Base-by-base conservation (phyloP, 2,113 vertebrate species). In the Butorides virescens region DNA sequence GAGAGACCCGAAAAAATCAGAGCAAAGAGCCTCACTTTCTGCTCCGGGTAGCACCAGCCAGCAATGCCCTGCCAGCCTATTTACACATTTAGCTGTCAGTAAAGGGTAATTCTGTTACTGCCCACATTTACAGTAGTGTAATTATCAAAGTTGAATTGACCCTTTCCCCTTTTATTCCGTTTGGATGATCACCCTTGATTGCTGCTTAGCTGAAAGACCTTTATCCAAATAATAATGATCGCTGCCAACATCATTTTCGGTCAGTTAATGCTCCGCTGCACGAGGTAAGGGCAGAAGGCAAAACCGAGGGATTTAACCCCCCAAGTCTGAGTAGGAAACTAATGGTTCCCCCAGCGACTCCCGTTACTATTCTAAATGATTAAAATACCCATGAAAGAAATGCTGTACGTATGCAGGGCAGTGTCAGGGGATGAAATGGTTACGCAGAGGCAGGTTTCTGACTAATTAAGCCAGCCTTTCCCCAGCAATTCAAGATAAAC, bases 201-300 rank as follows among this genome's bases (percentile, higher is more conserved):
- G 79, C 78, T 88, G 92, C 70, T 81, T 15, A 55, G 65, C 74
- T 36, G 37, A 26, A 52, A 77, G 70, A n/a, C 66, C 74, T 93
- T 88, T 19, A 29, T 65, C 85, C 62, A 11, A 82, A 61, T 4
- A 42, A 37, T 22, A n/a, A 67, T 2, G 42, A 82, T 44, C 2
- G 0, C 67, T 72, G 70, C 66, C 91, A 50, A 7, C 36, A 55
- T 37, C 29, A 30, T 36, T 72, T 59, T 61, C 3, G 5, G 50
- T 22, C 70, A 47, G 42, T 30, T 32, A 73, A n/a, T 10, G 73
- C 91, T 47, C 26, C 0, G 3, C 59, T 55, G 74, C 37, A 39
- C 1, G 1, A 88, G 39, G 44, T 29, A 22, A 71, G 49, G 74
- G 78, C 66, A 70, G 75, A 75, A 65, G 23, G 34, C 71, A 77